Evolutionary conservation across 2,113 vertebrate species (phyloP), one percentile per base, ranked within the genome.

Genomic region (Spheniscus mendiculus): DNA sequence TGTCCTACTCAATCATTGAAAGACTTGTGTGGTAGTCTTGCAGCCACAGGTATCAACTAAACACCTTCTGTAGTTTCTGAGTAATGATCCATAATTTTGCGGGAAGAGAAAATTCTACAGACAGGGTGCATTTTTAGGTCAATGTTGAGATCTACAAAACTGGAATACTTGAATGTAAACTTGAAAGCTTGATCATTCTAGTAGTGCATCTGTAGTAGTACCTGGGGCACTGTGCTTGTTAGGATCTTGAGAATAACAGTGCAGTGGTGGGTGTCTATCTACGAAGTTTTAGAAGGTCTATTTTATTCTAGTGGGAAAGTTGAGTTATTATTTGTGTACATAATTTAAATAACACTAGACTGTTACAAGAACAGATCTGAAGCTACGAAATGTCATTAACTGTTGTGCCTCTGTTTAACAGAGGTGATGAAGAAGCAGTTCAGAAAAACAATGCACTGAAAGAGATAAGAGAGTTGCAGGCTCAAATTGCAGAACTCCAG

Each of bases 361-460:
- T 67, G n/a, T 23, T 65, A 0, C 0, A 29, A 65, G 72, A 42
- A 32, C 8, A 62, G 53, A 5, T 17, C 10, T 47, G 73, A 34
- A 67, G 26, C 32, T 62, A 10, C 11, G 34, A 18, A 19, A 6
- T 9, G 1, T 11, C 52, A 30, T 10, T 76, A 13, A 87, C 42
- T 55, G 44, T 27, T 90, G 26, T 88, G 59, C 30, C 40, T 73
- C 1, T 94, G 45, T 73, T 92, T 63, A 12, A n/a, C 97, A 99
- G 99, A 92, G 98, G 99, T 2, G 99, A 99, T 10, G 99, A 99
- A 8, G 99, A 99, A 87, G 97, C 98, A 0, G 97, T 98, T 17
- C 99, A 99, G 87, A 99, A 99, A 97, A 99, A 99, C 97, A 99
- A 99, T 0, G 99, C 99, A 0, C 97, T 99, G 62, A 99, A 99